These are phyloP conservation scores for Argynnis bischoffii DNA, from an alignment of 2,888 invertebrate genomes.

Conservation along the genomic window DNA sequence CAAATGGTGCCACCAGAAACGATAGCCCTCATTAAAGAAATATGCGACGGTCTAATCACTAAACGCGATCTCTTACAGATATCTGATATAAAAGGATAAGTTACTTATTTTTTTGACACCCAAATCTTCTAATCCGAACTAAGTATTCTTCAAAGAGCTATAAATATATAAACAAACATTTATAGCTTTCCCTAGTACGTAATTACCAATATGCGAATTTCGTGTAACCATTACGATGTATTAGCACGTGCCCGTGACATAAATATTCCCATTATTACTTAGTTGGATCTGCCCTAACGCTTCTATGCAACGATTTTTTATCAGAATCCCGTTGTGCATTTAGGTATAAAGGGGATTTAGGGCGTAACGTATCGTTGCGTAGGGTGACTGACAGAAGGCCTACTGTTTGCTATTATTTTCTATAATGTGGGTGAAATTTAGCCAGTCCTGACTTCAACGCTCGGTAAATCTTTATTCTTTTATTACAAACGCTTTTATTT, in stretches of 20 bases:
- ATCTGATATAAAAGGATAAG: no score
- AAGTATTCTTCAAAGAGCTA: conserved; percentile 38
- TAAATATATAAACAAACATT: conserved; percentile 46
- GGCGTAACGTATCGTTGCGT: conserved; percentile 73
- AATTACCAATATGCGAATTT: conserved; percentile 76
- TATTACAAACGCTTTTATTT: conserved; percentile 62
- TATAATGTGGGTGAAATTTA: conserved; percentile 80
- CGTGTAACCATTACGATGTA: conserved; percentile 70
- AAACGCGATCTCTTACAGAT: no score
- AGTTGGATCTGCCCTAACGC: conserved; percentile 56
- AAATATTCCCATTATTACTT: conserved; percentile 79
- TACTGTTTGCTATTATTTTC: conserved; percentile 79
- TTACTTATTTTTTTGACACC: neutral
- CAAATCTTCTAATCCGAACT: conserved; percentile 29
- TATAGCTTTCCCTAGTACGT: conserved; percentile 45
- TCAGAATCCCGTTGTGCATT: conserved; percentile 76
- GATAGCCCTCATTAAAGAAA: no score
- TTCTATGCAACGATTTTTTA: conserved; percentile 63
- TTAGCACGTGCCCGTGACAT: conserved; percentile 78
- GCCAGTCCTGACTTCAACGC: conserved; percentile 69
- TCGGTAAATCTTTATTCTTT: conserved; percentile 74
- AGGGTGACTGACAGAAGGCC: conserved; percentile 69
- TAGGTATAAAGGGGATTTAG: conserved; percentile 72
- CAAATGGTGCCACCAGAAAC: no score
- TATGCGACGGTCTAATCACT: no score